These are phyloP conservation scores for Rhabdophis nuchalis DNA, from an alignment of 2,797 vertebrate genomes.

Conservation along the genomic window DNA sequence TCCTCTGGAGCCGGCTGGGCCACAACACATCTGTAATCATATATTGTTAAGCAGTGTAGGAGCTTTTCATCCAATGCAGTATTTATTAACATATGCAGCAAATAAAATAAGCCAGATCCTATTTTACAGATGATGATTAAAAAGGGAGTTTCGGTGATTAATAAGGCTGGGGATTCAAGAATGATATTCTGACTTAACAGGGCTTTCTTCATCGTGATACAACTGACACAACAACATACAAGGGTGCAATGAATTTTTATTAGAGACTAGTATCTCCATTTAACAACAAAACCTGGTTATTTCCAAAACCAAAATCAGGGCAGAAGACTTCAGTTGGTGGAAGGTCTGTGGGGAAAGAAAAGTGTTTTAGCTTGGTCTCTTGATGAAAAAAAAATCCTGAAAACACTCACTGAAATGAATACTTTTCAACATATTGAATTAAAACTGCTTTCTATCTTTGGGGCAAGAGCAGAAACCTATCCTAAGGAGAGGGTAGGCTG, in stretches of 20 bases:
- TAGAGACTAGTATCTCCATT: neutral
- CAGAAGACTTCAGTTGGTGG: constrained; percentile 64
- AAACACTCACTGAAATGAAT: neutral
- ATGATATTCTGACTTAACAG: neutral
- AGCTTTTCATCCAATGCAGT: neutral
- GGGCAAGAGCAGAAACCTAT: neutral
- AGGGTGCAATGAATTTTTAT: constrained; percentile 16
- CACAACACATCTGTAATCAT: neutral
- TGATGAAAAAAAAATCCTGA: neutral
- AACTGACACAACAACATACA: neutral
- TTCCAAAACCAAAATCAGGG: neutral
- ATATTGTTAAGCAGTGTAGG: neutral
- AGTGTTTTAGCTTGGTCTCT: neutral
- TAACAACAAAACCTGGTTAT: neutral
- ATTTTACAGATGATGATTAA: neutral
- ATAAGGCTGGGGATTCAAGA: neutral
- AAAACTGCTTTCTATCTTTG: neutral
- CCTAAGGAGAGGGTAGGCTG: neutral
- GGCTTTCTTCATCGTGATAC: neutral
- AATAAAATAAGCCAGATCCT: neutral
- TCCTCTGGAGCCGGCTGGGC: too few species aligned
- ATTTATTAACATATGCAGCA: neutral
- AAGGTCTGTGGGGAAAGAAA: constrained; percentile 54
- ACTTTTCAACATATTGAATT: neutral
- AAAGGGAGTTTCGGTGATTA: neutral